These are phyloP conservation scores for Hassar affinis DNA, from an alignment of 2,113 vertebrate genomes.

Conservation along the genomic window DNA sequence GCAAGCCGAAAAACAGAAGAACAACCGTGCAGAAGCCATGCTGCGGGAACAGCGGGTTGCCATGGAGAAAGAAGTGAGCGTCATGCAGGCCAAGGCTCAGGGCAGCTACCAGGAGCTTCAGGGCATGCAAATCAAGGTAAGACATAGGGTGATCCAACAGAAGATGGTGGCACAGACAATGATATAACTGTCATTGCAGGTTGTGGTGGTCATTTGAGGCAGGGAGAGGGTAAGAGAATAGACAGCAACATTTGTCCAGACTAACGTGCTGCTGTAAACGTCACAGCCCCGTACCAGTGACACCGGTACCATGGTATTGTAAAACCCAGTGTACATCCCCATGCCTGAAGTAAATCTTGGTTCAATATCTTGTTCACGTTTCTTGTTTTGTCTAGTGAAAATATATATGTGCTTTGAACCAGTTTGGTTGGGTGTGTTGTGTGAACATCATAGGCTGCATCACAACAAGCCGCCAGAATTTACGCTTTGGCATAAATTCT, in stretches of 20 bases:
- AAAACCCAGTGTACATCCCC: neutral
- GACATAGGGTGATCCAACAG: neutral
- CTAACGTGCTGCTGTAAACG: neutral
- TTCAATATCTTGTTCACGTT: neutral
- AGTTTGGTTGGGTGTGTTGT: neutral
- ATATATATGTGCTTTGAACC: neutral
- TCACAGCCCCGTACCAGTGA: neutral
- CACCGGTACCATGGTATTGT: neutral
- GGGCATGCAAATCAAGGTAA: constrained; percentile 91
- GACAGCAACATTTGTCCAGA: neutral
- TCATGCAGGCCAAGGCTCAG: constrained; percentile 90
- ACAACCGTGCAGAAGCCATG: constrained; percentile 75
- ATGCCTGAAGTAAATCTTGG: neutral
- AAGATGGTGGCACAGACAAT: neutral
- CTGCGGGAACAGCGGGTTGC: constrained; percentile 85
- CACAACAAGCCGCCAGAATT: no score
- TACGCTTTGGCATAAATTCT: no score
- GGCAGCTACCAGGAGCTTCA: constrained; percentile 86
- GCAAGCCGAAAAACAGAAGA: constrained; percentile 90
- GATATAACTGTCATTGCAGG: neutral
- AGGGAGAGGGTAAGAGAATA: neutral
- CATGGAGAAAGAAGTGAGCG: constrained; percentile 86
- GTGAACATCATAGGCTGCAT: neutral
- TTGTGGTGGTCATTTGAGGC: neutral
- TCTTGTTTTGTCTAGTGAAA: neutral